Conservation (phyloP, 2,888 invertebrate genomes). For the Brenthis daphne region DNA sequence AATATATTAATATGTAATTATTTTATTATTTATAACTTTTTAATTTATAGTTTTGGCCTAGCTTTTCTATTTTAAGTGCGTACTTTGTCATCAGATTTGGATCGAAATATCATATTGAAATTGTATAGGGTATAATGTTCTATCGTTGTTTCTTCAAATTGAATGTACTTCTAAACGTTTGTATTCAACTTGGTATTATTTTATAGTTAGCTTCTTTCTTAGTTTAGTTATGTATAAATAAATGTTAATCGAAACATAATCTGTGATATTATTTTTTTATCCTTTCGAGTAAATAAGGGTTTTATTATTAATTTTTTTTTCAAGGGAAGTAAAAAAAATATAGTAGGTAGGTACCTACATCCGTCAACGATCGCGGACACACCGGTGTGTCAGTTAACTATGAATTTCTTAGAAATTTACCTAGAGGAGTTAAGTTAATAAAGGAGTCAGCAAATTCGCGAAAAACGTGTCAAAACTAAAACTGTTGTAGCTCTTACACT, state of each 20-base stretch:
- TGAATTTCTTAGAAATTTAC: too few relatives aligned
- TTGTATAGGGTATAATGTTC: slow-evolving; percentile 6
- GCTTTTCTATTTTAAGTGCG: not conserved
- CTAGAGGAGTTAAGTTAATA: too few relatives aligned
- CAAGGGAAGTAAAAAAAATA: too few relatives aligned
- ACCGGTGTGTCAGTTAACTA: too few relatives aligned
- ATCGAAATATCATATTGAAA: not conserved
- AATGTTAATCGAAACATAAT: slow-evolving; percentile 60
- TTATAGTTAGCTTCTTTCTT: slow-evolving; percentile 64
- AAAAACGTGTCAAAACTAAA: too few relatives aligned
- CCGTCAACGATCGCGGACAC: too few relatives aligned
- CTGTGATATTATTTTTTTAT: slow-evolving; percentile 45
- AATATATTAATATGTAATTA: too few relatives aligned
- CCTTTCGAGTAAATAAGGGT: not conserved
- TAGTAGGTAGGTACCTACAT: not conserved
- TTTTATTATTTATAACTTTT: too few relatives aligned
- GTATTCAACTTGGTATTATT: slow-evolving; percentile 46
- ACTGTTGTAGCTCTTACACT: too few relatives aligned
- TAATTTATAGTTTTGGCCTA: too few relatives aligned
- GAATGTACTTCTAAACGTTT: slow-evolving; percentile 21
- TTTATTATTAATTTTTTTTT: not conserved
- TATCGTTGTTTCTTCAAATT: slow-evolving; percentile 9
- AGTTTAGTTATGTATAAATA: slow-evolving; percentile 70
- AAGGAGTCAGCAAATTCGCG: too few relatives aligned
- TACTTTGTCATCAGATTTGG: not conserved